Conservation (phyloP, 2,888 invertebrate species). For the Amphimallon solstitiale region DNA sequence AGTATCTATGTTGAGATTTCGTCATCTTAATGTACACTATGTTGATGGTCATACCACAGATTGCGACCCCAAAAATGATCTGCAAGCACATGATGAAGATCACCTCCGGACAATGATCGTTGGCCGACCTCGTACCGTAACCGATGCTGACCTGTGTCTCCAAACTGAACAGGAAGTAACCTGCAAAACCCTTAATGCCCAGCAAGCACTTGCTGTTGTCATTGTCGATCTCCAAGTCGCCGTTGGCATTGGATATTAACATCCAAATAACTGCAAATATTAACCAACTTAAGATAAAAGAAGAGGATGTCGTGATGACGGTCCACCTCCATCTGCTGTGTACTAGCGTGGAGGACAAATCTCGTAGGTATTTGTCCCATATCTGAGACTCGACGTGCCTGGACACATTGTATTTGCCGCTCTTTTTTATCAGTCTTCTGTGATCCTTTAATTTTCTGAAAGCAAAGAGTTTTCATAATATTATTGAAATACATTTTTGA, state of each 20-base stretch:
- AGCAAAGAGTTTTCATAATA: slow-evolving; percentile 15
- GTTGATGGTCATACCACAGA: slow-evolving; percentile 61
- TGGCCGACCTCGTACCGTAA: slow-evolving; percentile 83
- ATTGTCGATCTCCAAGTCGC: slow-evolving; percentile 75
- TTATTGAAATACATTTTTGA: no score
- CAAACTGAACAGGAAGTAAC: slow-evolving; percentile 82
- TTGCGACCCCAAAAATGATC: slow-evolving; percentile 71
- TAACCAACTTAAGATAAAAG: slow-evolving; percentile 80
- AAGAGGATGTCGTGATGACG: slow-evolving; percentile 69
- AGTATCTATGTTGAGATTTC: slow-evolving; percentile 63
- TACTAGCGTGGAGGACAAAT: slow-evolving; percentile 72
- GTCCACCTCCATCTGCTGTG: slow-evolving; percentile 81
- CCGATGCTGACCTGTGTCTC: slow-evolving; percentile 87
- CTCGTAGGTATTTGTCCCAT: slow-evolving; percentile 58
- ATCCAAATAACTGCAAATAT: slow-evolving; percentile 84
- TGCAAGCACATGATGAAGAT: slow-evolving; percentile 85
- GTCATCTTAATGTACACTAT: slow-evolving; percentile 74
- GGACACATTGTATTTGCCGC: slow-evolving; percentile 51
- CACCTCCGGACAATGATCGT: slow-evolving; percentile 86
- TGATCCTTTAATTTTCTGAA: slow-evolving; percentile 42
- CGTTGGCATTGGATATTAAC: slow-evolving; percentile 78
- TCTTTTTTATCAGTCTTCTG: slow-evolving; percentile 52
- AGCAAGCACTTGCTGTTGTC: slow-evolving; percentile 65
- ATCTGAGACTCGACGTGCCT: slow-evolving; percentile 47
- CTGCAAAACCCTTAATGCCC: slow-evolving; percentile 71